Percentiles rank a stretch among this genome's conserved stretches.
phyloP scores from a whole-genome alignment of 1,140 invertebrate genomes.

The Leptinotarsa lineolata region DNA sequence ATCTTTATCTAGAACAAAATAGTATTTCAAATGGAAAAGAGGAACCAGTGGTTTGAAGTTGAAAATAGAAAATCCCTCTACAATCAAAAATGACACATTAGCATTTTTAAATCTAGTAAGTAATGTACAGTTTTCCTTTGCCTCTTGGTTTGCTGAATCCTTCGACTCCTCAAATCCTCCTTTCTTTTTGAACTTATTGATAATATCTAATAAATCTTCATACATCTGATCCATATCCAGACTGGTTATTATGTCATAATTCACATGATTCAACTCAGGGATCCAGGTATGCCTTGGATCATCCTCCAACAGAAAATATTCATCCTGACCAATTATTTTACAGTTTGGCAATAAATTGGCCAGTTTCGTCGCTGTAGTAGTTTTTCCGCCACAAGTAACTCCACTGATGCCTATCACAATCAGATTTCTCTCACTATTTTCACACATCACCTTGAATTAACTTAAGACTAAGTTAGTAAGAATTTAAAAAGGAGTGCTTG shows the following conservation, averaged over 20 bases:
- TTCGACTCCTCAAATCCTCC: too few relatives aligned
- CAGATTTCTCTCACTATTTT: conserved; percentile 2
- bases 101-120: too few relatives aligned
- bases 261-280: conserved; percentile 71
- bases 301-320: conserved; percentile 73
- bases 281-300: conserved; percentile 69
- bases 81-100: conserved; percentile 60
- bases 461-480: neutral
- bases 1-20: conserved; percentile 69
- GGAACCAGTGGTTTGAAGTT: conserved; percentile 68
- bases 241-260: conserved; percentile 76
- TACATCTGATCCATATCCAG: conserved; percentile 77
- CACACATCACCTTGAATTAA: neutral
- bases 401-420: conserved; percentile 73
- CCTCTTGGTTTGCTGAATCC: too few relatives aligned
- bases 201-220: conserved; percentile 57
- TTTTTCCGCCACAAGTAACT: conserved; percentile 81
- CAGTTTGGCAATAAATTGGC: conserved; percentile 61
- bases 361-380: conserved; percentile 68
- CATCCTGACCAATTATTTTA: conserved; percentile 72
- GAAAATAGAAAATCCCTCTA: conserved; percentile 79
- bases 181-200: conserved; percentile 8
- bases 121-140: too few relatives aligned
- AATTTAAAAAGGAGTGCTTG: neutral
- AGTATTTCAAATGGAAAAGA: conserved; percentile 74